Conservation (phyloP, 2,888 invertebrate genomes). For the Tetragonula carbonaria region DNA sequence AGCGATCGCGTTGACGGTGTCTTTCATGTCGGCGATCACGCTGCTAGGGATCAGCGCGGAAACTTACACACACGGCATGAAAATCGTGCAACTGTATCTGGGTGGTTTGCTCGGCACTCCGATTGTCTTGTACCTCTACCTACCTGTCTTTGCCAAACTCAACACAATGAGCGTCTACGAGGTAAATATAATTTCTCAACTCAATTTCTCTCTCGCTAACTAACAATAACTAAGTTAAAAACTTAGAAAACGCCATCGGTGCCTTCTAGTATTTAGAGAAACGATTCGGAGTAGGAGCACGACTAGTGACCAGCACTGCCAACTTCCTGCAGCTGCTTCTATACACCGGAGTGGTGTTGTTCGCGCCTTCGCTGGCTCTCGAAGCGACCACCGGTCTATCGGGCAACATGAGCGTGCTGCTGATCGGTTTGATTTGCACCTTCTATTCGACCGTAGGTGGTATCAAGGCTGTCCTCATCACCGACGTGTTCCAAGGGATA, state of each 20-base stretch:
- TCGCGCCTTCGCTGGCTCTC: conserved; percentile 88
- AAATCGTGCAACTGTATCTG: conserved; percentile 91
- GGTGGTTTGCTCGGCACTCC: conserved; percentile 92
- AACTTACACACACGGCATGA: conserved; percentile 92
- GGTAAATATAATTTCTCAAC: conserved; percentile 83
- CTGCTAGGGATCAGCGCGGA: conserved; percentile 95
- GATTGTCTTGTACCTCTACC: conserved; percentile 90
- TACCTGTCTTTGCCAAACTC: conserved; percentile 94
- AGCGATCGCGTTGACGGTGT: conserved; percentile 96
- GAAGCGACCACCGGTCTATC: conserved; percentile 85
- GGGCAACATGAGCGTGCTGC: conserved; percentile 82
- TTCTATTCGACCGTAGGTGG: conserved; percentile 95
- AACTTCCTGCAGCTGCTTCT: conserved; percentile 87
- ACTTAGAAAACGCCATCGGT: too few species aligned
- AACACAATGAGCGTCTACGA: conserved; percentile 95
- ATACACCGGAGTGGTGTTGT: conserved; percentile 87
- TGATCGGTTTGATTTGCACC: conserved; percentile 89
- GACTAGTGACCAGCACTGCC: conserved; percentile 85
- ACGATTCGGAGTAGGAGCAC: conserved; percentile 85
- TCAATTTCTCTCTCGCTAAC: too few species aligned
- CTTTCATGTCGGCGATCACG: conserved; percentile 96
- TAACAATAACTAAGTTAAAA: too few species aligned
- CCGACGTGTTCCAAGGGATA: conserved; percentile 93
- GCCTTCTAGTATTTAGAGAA: conserved; percentile 83
- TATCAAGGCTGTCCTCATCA: conserved; percentile 95